phyloP scores from a whole-genome alignment of 1,140 invertebrate species.

The Polypedilum vanderplanki region DNA sequence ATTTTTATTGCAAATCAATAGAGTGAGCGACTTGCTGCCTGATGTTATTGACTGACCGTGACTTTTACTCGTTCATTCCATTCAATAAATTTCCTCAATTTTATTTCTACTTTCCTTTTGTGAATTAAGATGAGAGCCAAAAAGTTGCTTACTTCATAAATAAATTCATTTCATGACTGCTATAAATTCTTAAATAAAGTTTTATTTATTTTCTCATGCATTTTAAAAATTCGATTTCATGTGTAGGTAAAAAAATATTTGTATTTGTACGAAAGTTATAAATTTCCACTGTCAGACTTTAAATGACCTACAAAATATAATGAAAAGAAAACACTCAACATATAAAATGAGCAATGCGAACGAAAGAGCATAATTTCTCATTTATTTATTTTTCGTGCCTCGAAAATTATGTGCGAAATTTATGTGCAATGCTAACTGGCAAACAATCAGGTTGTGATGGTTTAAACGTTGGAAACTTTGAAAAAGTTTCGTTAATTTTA shows the following conservation, averaged over 20 bases:
- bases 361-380: neutral
- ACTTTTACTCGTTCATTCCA: neutral
- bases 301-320: conserved; percentile 2
- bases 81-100: neutral
- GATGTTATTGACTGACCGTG: conserved; percentile 16
- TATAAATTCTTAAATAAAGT: neutral
- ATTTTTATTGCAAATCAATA: conserved; percentile 19
- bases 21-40: neutral
- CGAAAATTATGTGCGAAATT: conserved; percentile 12
- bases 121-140: neutral
- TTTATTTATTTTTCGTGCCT: conserved; percentile 11
- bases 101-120: too few relatives aligned
- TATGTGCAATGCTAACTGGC: neutral
- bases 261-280: too few relatives aligned
- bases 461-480: too few relatives aligned
- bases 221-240: too few relatives aligned
- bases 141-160: neutral
- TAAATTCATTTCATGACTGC: neutral
- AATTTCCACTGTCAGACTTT: neutral
- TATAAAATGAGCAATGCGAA: neutral
- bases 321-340: neutral
- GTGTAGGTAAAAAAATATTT: too few relatives aligned
- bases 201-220: neutral
- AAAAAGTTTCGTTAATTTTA: too few relatives aligned
- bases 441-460: too few relatives aligned